Evolutionary conservation across 2,797 vertebrate genomes (phyloP).

Genomic region (Chiroxiphia lanceolata): DNA sequence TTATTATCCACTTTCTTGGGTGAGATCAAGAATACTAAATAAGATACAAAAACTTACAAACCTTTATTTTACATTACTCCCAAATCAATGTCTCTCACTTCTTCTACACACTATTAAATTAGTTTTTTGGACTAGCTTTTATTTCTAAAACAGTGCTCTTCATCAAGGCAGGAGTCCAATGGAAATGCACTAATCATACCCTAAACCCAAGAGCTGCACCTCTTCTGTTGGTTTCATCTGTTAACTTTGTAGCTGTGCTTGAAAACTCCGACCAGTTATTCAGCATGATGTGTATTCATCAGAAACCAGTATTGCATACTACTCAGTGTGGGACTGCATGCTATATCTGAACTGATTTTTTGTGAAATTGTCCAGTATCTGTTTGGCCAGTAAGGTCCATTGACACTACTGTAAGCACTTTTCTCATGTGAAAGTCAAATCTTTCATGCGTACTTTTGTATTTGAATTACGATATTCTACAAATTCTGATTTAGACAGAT

Average conservation of each 20-base stretch:
- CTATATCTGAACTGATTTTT: background rate
- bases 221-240: background rate
- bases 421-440: background rate
- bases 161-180: background rate
- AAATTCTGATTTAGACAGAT: background rate
- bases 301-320: background rate
- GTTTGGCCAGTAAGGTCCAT: background rate
- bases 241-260: no score
- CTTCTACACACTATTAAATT: background rate
- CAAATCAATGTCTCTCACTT: background rate
- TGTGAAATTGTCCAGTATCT: background rate
- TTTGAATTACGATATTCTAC: background rate
- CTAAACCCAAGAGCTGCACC: background rate
- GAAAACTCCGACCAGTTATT: background rate
- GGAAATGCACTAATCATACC: background rate
- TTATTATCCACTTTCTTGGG: background rate
- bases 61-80: background rate
- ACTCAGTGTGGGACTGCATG: background rate
- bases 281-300: background rate
- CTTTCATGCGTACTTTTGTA: background rate
- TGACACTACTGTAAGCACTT: background rate
- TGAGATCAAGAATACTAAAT: rapidly evolving
- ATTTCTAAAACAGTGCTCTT: background rate
- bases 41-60: background rate
- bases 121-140: background rate